A percentile compares a stretch with the other conserved stretches of the same genome.
Evolutionary conservation across 2,113 vertebrate species (phyloP).

Genomic region (Syngnathoides biaculeatus): DNA sequence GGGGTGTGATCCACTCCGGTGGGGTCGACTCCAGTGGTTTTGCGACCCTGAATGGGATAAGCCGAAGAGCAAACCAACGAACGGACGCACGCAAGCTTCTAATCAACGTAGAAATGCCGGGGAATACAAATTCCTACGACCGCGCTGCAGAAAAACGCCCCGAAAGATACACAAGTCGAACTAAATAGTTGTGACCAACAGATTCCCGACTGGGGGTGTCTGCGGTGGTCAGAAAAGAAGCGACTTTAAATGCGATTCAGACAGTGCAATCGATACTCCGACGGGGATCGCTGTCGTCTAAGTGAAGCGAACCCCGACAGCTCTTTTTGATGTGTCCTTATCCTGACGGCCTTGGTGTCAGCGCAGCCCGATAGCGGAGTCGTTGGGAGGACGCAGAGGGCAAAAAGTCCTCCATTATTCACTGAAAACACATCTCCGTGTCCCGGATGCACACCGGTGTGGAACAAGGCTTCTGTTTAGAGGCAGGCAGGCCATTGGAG

Average conservation of each 20-base stretch:
- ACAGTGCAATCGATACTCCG: conserved; percentile 25
- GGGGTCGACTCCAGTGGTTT: not conserved
- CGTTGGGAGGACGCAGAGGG: not conserved
- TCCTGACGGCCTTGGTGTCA: conserved; percentile 1
- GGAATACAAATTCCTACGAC: conserved; percentile 4
- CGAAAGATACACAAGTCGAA: not conserved
- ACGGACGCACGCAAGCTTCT: not conserved
- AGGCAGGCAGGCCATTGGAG: not conserved
- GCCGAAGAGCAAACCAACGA: not conserved
- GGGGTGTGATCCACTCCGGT: too few relatives aligned
- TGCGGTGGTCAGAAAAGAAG: conserved; percentile 11
- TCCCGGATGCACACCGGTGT: conserved; percentile 8
- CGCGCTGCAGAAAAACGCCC: not conserved
- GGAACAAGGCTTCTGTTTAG: not conserved
- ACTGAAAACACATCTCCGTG: conserved; percentile 11
- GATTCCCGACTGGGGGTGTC: conserved; percentile 14
- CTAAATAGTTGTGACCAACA: conserved; percentile 28
- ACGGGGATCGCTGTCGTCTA: not conserved
- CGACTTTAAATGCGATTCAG: conserved; percentile 25
- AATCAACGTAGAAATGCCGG: conserved; percentile 2
- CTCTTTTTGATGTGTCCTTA: not conserved
- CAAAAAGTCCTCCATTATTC: conserved; percentile 12
- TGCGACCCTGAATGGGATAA: not conserved
- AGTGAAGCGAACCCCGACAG: not conserved
- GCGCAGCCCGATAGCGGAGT: not conserved